phyloP scores from a whole-genome alignment of 2,113 vertebrate species.

The Anoplopoma fimbria region DNA sequence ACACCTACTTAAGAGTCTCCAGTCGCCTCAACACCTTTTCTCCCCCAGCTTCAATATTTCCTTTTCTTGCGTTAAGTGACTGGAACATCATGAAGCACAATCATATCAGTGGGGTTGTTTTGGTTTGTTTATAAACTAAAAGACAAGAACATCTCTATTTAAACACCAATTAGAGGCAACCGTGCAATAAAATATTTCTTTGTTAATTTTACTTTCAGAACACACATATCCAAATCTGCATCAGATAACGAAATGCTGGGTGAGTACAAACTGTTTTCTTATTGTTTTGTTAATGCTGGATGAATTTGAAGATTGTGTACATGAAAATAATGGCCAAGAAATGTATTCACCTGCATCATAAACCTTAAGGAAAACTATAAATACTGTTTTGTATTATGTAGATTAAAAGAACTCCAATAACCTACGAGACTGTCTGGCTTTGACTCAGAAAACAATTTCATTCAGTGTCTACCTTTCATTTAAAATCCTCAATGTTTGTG shows the following conservation, averaged over 20 bases:
- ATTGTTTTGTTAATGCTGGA: not conserved
- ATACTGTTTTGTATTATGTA: not conserved
- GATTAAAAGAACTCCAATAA: slow-evolving; percentile 5
- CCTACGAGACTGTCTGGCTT: not conserved
- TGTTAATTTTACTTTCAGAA: slow-evolving; percentile 72
- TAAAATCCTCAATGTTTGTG: slow-evolving; percentile 51
- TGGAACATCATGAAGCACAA: not conserved
- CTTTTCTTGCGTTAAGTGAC: not conserved
- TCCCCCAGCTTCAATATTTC: not conserved
- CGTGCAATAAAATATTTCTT: slow-evolving; percentile 9
- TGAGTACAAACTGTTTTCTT: slow-evolving; percentile 74
- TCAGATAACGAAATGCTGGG: slow-evolving; percentile 90
- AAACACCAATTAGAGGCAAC: not conserved
- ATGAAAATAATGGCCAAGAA: not conserved
- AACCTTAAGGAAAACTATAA: not conserved
- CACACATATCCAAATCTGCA: slow-evolving; percentile 85
- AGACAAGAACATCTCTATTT: not conserved
- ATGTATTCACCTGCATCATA: not conserved
- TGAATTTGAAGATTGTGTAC: not conserved
- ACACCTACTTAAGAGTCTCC: slow-evolving; percentile 49
- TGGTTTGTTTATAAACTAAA: not conserved
- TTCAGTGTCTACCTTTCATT: slow-evolving; percentile 36
- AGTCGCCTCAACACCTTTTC: slow-evolving; percentile 49
- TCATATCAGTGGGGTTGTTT: not conserved
- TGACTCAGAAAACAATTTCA: slow-evolving; percentile 24